Conservation (phyloP, 2,888 invertebrate genomes). For the Tholera decimalis region DNA sequence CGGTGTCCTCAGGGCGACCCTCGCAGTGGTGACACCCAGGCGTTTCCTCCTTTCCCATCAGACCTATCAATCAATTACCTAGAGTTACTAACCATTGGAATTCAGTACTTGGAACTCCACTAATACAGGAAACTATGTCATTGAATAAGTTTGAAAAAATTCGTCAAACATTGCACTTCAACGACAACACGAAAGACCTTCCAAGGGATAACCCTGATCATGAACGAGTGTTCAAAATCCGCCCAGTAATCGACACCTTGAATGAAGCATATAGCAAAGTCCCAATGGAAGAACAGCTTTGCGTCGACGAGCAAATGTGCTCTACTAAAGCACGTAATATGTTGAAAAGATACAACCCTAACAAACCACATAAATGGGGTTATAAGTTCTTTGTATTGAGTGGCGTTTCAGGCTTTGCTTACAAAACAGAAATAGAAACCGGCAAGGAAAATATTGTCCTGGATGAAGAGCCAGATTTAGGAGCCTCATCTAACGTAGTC, state of each 20-base stretch:
- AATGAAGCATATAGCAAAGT: conserved; percentile 5
- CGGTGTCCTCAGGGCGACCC: too few species aligned
- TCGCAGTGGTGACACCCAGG: too few species aligned
- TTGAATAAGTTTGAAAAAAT: too few species aligned
- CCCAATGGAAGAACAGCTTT: conserved; percentile 24
- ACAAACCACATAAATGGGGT: conserved; percentile 20
- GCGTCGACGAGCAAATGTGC: conserved; percentile 18
- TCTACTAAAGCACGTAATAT: conserved; percentile 16
- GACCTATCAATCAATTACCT: too few species aligned
- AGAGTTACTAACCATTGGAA: too few species aligned
- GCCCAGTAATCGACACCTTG: background rate
- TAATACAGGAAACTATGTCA: too few species aligned
- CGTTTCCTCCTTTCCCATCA: too few species aligned
- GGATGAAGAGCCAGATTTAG: background rate
- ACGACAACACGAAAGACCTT: too few species aligned
- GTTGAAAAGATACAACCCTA: conserved; percentile 26
- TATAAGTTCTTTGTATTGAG: background rate
- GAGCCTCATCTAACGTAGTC: conserved; percentile 1
- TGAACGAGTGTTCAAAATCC: background rate
- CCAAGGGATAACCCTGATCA: background rate
- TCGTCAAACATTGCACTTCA: too few species aligned
- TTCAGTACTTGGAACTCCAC: too few species aligned
- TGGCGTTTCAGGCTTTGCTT: conserved; percentile 6
- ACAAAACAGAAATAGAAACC: conserved; percentile 6
- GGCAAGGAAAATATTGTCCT: background rate